Conservation (phyloP, 2,113 vertebrate genomes). For the Guaruba guarouba region DNA sequence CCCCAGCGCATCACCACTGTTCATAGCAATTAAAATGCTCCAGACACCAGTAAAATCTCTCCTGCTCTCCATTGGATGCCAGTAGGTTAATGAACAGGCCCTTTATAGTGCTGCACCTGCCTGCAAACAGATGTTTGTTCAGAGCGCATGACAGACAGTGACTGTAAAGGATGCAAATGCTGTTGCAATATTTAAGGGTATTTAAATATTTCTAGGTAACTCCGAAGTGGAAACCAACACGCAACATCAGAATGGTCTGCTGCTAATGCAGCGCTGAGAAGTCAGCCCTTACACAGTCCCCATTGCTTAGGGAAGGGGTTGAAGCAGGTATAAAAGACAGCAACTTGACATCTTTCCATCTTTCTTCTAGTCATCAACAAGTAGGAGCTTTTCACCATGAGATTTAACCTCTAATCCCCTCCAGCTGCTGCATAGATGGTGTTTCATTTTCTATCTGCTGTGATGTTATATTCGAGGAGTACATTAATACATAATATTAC, state of each 20-base stretch:
- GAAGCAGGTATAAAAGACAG: background rate
- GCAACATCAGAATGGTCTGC: background rate
- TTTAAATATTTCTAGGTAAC: background rate
- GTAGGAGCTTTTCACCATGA: background rate
- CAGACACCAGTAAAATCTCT: background rate
- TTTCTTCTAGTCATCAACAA: background rate
- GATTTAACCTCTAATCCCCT: background rate
- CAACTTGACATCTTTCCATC: background rate
- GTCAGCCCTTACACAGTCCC: background rate
- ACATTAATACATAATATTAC: background rate
- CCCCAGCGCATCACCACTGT: fast-evolving
- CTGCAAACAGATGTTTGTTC: background rate
- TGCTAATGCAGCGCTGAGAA: background rate
- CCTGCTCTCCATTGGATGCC: background rate
- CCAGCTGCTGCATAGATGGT: background rate
- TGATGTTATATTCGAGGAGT: background rate
- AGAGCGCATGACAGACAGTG: background rate
- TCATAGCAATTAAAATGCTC: background rate
- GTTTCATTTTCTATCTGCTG: background rate
- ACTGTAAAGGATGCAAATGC: background rate
- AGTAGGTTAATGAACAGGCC: background rate
- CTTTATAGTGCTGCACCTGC: background rate
- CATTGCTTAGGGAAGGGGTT: background rate
- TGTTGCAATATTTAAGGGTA: background rate
- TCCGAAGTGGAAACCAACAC: background rate